Percentiles rank a stretch among this genome's conserved stretches.
These are phyloP conservation scores for Colostygia pectinataria DNA, from an alignment of 2,888 invertebrate genomes.

Conservation along the genomic window DNA sequence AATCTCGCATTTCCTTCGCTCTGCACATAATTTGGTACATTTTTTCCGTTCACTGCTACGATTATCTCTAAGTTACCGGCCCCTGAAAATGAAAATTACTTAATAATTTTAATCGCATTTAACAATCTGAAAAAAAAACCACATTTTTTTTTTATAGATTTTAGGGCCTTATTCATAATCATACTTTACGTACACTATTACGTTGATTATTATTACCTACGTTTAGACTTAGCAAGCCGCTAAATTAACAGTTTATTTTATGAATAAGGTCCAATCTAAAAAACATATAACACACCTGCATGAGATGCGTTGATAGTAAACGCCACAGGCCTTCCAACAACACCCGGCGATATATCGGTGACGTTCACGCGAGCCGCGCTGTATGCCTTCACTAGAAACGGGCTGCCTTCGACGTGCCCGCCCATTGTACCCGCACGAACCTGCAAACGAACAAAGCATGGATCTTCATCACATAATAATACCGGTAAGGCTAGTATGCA, in stretches of 20 bases:
- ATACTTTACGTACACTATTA: too few species aligned
- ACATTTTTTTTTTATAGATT: too few species aligned
- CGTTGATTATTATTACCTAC: too few species aligned
- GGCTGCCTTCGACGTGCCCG: slow-evolving; percentile 96
- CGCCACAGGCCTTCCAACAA: slow-evolving; percentile 95
- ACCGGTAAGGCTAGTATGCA: too few species aligned
- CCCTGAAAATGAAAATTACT: slow-evolving; percentile 71
- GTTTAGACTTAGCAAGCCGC: too few species aligned
- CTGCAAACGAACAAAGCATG: slow-evolving; percentile 37
- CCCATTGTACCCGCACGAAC: slow-evolving; percentile 82
- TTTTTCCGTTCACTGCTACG: slow-evolving; percentile 97
- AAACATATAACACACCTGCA: slow-evolving; percentile 67
- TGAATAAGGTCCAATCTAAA: background rate
- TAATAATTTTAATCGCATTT: too few species aligned
- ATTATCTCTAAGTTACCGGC: slow-evolving; percentile 99
- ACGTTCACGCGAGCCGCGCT: slow-evolving; percentile 97
- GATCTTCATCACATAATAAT: too few species aligned
- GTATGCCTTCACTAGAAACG: slow-evolving; percentile 97
- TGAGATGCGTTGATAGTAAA: slow-evolving; percentile 95
- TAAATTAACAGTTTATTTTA: too few species aligned
- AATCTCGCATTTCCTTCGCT: slow-evolving; percentile 98
- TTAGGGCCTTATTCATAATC: too few species aligned
- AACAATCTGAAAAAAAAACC: too few species aligned
- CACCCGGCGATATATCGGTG: slow-evolving; percentile 94
- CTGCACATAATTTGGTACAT: slow-evolving; percentile 99